Evolutionary conservation across 2,113 vertebrate species (phyloP).

Genomic region (Podarcis cretensis): DNA sequence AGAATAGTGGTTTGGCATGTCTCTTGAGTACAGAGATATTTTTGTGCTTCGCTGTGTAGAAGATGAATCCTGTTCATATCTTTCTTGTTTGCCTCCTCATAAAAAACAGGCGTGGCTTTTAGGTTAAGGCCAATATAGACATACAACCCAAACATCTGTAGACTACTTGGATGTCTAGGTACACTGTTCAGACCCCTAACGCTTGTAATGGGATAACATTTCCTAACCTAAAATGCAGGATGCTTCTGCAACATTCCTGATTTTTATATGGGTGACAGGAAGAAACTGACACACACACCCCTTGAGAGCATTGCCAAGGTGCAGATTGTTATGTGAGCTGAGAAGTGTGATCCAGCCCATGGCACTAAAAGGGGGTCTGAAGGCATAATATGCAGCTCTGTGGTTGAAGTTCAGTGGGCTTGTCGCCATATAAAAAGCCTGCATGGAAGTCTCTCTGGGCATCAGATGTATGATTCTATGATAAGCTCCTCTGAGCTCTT

Average conservation of each 20-base stretch:
- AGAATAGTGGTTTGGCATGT: constrained; percentile 47
- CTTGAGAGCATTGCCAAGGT: neutral
- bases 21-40: constrained; percentile 14
- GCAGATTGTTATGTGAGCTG: neutral
- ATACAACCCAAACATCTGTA: constrained; percentile 26
- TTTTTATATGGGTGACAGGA: neutral
- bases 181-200: neutral
- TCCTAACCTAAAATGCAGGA: neutral
- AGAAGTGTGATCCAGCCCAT: neutral
- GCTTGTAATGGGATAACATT: neutral
- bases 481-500: neutral
- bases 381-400: neutral
- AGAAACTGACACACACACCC: neutral
- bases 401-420: too few relatives aligned
- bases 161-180: constrained; percentile 23
- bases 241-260: too few relatives aligned
- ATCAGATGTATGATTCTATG: neutral
- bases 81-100: constrained; percentile 42
- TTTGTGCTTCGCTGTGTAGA: constrained; percentile 28
- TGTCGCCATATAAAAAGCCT: neutral
- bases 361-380: neutral
- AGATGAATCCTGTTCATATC: constrained; percentile 38
- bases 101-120: neutral
- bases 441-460: neutral
- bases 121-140: constrained; percentile 27